Conservation (phyloP, 2,113 vertebrate genomes). For the Heptranchias perlo region DNA sequence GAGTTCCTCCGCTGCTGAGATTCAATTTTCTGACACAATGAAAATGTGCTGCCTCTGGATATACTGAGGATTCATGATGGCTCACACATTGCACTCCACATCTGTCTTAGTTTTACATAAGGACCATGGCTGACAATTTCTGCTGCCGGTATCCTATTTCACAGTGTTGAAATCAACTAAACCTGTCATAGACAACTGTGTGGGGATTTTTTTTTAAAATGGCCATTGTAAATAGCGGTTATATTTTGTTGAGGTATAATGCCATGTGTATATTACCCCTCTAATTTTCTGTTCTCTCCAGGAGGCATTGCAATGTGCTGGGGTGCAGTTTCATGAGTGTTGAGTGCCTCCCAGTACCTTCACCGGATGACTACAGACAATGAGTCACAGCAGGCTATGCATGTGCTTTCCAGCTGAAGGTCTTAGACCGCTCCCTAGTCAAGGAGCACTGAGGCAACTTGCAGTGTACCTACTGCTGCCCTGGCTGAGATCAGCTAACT, state of each 20-base stretch:
- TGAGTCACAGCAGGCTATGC: neutral
- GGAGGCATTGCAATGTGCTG: neutral
- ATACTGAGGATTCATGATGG: neutral
- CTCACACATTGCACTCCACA: neutral
- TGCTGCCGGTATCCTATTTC: neutral
- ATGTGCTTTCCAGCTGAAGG: too few species aligned
- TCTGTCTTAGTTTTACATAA: neutral
- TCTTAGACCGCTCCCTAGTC: too few species aligned
- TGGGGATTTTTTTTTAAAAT: too few species aligned
- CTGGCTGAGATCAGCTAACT: neutral
- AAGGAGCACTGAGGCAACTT: neutral
- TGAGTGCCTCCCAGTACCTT: neutral
- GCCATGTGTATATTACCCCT: too few species aligned
- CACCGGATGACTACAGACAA: too few species aligned
- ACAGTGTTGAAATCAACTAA: neutral
- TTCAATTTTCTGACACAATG: neutral
- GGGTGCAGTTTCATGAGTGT: neutral
- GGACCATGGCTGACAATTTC: neutral
- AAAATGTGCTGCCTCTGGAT: neutral
- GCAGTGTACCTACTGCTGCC: neutral
- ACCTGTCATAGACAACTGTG: neutral
- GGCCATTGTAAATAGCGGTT: too few species aligned
- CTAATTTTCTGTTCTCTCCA: neutral
- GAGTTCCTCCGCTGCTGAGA: neutral
- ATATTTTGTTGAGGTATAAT: too few species aligned